These are phyloP conservation scores for Struthidea cinerea DNA, from an alignment of 2,113 vertebrate species.

Conservation along the genomic window DNA sequence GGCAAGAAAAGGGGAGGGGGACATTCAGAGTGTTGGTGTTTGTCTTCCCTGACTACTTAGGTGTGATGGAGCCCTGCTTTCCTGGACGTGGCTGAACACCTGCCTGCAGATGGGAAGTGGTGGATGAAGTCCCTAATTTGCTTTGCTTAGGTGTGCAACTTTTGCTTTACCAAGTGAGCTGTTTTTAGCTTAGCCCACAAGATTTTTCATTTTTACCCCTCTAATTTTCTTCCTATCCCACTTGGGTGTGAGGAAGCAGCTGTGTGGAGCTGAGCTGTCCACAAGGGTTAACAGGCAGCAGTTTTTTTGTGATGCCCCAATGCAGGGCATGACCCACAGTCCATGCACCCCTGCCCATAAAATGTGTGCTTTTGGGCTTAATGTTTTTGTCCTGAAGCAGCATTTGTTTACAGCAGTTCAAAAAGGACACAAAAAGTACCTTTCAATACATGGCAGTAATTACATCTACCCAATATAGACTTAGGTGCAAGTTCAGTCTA, in stretches of 20 bases:
- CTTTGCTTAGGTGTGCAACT: not conserved
- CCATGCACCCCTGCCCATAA: not conserved
- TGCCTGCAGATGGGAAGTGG: not conserved
- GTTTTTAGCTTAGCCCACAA: not conserved
- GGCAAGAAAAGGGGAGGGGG: not conserved
- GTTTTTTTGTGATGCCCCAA: not conserved
- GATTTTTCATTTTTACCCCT: not conserved
- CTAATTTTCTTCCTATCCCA: not conserved
- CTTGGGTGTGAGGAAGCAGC: rapidly evolving
- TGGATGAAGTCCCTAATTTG: not conserved
- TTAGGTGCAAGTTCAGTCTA: not conserved
- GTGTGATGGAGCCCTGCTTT: not conserved
- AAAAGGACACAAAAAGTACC: not conserved
- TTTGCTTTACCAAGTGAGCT: not conserved
- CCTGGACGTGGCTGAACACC: not conserved
- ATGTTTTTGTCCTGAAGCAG: not conserved
- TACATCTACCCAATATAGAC: not conserved
- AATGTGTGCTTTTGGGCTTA: not conserved
- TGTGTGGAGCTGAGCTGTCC: not conserved
- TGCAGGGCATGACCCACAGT: rapidly evolving
- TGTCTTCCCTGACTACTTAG: not conserved
- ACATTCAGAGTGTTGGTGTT: not conserved
- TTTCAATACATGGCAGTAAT: not conserved
- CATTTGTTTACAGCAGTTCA: not conserved
- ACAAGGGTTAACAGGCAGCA: not conserved